Percentiles rank a stretch among this genome's conserved stretches.
Conservation (phyloP, 64 coral and sea anemone species). For the Montipora efflorescens region DNA sequence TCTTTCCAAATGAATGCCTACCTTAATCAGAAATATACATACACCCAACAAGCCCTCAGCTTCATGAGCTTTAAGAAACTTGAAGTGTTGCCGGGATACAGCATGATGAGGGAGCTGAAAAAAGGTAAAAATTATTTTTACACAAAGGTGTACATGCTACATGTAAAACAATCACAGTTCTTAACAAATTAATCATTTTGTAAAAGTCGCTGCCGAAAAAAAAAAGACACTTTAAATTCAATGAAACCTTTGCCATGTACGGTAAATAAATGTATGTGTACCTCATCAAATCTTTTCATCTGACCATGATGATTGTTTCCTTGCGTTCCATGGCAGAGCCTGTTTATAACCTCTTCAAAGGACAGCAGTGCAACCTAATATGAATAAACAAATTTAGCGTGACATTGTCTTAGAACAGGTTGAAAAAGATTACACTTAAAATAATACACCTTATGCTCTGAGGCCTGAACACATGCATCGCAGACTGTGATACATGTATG, state of each 20-base stretch:
- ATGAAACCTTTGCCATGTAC: too few species aligned
- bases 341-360: constrained; percentile 89
- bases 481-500: too few species aligned
- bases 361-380: constrained; percentile 82
- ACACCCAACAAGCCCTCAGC: constrained; percentile 93
- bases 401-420: too few species aligned
- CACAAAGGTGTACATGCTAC: neutral
- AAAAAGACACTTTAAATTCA: too few species aligned
- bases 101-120: constrained; percentile 84
- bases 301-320: neutral
- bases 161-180: too few species aligned
- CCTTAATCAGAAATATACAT: constrained; percentile 98
- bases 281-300: neutral
- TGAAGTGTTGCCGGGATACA: constrained; percentile 88
- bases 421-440: too few species aligned
- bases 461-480: too few species aligned
- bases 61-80: constrained; percentile 94
- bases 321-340: constrained; percentile 88
- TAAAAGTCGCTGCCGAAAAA: too few species aligned
- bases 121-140: neutral
- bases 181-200: too few species aligned
- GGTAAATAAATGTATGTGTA: neutral
- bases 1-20: constrained; percentile 29
- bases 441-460: too few species aligned
- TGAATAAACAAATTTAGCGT: neutral